Base-by-base conservation (phyloP, 2,113 vertebrate species). In the Paradoxurus hermaphroditus region DNA sequence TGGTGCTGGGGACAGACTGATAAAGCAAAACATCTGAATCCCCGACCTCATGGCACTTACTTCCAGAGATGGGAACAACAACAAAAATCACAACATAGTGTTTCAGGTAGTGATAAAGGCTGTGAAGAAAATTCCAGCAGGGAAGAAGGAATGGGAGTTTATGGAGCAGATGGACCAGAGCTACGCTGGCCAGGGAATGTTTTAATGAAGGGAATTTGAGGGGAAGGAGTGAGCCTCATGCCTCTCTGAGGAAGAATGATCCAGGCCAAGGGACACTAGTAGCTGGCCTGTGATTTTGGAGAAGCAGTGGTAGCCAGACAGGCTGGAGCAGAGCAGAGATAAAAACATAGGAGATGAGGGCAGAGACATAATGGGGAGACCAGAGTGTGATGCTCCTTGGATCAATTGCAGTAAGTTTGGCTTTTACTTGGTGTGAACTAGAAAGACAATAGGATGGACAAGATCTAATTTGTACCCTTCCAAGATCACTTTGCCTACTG, bases 41-140 rank as follows among this genome's bases (percentile, higher is more conserved):
- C 3, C 39, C 14, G 19, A 68, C 1, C 6, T 81, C 6, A 39
- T 8, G 39, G 10, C 5, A n/a, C 29, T 72, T 90, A n/a, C 14
- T 65, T 75, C 70, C 90, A 70, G 41, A 41, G 29, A 84, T 23
- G 5, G 94, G 31, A 79, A 79, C 21, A 75, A 59, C 29, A 49
- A 51, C 9, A 78, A 82, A 86, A 56, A 41, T 34, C 46, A 62
- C 56, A 65, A 29, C 34, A 18, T 67, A 56, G 3, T 41, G 59
- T 78, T 86, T 90, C 65, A 19, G 79, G 65, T 67, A 44, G 62
- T 83, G 53, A 56, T 92, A 70, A 85, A 93, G 56, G 4, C 79
- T 65, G 1, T 49, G 5, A 51, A 73, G 14, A 84, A 85, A 85
- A 91, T 63, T 31, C 3, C 51, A 68, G n/a, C 18, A 65, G 34